These are phyloP conservation scores for Lasioglossum oenotherae DNA, from an alignment of 2,888 invertebrate genomes.

Conservation along the genomic window DNA sequence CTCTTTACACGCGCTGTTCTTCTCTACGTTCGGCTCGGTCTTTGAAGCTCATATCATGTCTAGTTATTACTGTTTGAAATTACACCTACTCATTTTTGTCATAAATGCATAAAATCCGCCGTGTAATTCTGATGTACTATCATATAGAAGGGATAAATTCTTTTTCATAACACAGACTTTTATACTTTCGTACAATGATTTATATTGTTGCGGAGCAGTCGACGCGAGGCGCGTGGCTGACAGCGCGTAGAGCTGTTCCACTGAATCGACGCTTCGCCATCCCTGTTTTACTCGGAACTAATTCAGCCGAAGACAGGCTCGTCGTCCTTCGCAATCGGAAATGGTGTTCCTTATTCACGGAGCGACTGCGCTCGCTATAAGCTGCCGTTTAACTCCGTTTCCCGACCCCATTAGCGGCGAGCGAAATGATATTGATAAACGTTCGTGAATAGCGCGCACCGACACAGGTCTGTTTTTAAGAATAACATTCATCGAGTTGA, in stretches of 20 bases:
- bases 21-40: too few species aligned
- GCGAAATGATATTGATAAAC: slow-evolving; percentile 8
- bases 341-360: neutral
- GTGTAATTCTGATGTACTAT: too few species aligned
- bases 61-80: too few species aligned
- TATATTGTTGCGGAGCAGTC: neutral
- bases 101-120: too few species aligned
- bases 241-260: slow-evolving; percentile 51
- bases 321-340: slow-evolving; percentile 7
- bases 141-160: too few species aligned
- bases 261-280: slow-evolving; percentile 36
- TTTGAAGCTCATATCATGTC: too few species aligned
- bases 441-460: neutral
- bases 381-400: slow-evolving; percentile 2
- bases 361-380: neutral
- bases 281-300: slow-evolving; percentile 14
- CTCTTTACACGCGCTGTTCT: too few species aligned
- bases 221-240: slow-evolving; percentile 49
- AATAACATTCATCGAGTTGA: neutral
- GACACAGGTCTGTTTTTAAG: neutral
- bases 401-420: neutral
- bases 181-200: neutral
- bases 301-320: neutral
- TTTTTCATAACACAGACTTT: too few species aligned
- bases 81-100: too few species aligned